These are phyloP conservation scores for Chymomyza procnemis DNA, from an alignment of 2,888 invertebrate species.

Conservation along the genomic window DNA sequence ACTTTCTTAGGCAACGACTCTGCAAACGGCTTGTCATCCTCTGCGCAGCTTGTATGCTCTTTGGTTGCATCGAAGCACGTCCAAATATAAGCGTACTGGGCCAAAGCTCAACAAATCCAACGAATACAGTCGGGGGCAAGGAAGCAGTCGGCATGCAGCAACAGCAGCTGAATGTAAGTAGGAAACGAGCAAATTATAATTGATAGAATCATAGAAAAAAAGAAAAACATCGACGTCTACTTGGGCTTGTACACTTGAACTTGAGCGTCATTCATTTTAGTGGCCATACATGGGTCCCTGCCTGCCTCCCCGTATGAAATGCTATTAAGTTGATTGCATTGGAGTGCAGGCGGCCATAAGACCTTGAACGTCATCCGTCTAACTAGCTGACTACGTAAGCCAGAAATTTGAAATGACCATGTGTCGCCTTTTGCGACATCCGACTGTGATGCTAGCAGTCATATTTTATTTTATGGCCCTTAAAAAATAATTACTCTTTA, in stretches of 20 bases:
- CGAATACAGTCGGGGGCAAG: background rate
- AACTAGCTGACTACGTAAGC: background rate
- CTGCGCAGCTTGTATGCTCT: slow-evolving; percentile 61
- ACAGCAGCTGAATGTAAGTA: slow-evolving; percentile 51
- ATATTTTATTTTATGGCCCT: background rate
- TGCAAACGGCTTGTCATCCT: slow-evolving; percentile 58
- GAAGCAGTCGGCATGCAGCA: slow-evolving; percentile 2
- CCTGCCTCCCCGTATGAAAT: background rate
- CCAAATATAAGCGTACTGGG: slow-evolving; percentile 66
- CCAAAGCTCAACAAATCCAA: slow-evolving; percentile 8
- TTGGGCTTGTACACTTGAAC: slow-evolving; percentile 1
- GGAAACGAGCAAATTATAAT: slow-evolving; percentile 12
- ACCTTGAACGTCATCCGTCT: background rate
- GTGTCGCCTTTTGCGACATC: background rate
- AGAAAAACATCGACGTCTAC: background rate
- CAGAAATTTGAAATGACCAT: background rate
- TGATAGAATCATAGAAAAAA: slow-evolving; percentile 1
- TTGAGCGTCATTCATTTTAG: background rate
- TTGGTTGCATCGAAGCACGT: slow-evolving; percentile 74
- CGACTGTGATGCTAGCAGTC: background rate
- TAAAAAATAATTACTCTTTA: background rate
- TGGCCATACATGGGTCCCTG: background rate
- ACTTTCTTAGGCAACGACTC: slow-evolving; percentile 31
- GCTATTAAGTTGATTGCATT: background rate
- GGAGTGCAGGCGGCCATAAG: background rate